phyloP scores from a whole-genome alignment of 1,140 invertebrate genomes.

The Eulimnadia texana region DNA sequence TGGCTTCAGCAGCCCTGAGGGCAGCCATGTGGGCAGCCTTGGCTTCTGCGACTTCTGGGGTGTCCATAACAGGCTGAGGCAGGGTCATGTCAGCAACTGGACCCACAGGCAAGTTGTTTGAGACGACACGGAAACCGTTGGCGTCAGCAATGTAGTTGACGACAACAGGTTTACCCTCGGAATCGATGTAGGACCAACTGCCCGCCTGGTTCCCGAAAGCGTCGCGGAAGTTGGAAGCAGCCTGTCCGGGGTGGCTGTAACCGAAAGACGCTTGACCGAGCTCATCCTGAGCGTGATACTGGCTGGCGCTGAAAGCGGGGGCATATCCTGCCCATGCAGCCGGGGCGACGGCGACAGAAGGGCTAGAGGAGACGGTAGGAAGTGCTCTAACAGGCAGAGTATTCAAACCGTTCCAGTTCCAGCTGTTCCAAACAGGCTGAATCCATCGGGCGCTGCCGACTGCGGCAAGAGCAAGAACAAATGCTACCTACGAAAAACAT shows the following conservation, averaged over 20 bases:
- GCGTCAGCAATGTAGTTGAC: constrained; percentile 35
- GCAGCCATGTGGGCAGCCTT: constrained; percentile 13
- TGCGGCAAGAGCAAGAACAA: no score
- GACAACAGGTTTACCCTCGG: constrained; percentile 34
- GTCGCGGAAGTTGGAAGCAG: constrained; percentile 33
- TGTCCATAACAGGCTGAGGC: constrained; percentile 10
- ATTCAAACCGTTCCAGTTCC: no score
- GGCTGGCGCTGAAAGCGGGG: constrained; percentile 9
- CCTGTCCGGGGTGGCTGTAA: constrained; percentile 37
- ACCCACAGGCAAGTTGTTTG: constrained; percentile 34
- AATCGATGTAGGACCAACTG: constrained; percentile 38
- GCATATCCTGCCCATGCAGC: constrained; percentile 23
- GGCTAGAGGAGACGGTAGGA: no score
- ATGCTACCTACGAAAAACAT: no score
- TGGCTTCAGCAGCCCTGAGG: not conserved
- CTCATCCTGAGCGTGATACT: constrained; percentile 39
- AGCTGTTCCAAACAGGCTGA: no score
- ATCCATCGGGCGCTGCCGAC: no score
- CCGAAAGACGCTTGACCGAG: constrained; percentile 39
- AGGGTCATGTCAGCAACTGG: constrained; percentile 11
- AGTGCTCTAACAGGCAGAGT: no score
- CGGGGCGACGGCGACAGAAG: not conserved
- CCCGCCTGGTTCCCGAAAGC: constrained; percentile 37
- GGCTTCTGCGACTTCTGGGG: constrained; percentile 12
- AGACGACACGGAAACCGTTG: constrained; percentile 37